Conservation (phyloP, 2,888 invertebrate genomes). For the Cephus sareptanus region DNA sequence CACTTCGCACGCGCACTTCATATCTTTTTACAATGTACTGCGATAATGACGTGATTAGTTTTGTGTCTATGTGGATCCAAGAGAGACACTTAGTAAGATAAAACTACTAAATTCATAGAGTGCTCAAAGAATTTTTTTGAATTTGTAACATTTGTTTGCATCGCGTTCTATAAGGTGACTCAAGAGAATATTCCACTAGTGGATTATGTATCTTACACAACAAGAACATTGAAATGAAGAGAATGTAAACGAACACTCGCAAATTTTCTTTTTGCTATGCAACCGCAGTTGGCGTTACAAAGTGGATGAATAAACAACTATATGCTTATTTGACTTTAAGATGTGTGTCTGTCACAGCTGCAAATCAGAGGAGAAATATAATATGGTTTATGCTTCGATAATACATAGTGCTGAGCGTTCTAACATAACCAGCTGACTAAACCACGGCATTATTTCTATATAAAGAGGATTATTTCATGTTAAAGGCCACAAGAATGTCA, state of each 20-base stretch:
- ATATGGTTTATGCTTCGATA: background rate
- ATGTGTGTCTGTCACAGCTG: background rate
- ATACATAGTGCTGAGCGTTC: background rate
- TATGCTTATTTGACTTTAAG: background rate
- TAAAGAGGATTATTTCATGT: background rate
- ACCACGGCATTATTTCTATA: background rate
- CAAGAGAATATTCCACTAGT: background rate
- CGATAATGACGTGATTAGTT: background rate
- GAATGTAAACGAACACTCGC: background rate
- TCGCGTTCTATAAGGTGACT: background rate
- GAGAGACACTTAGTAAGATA: background rate
- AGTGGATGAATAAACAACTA: background rate
- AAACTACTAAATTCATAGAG: background rate
- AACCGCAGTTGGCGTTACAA: background rate
- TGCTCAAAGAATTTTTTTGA: background rate
- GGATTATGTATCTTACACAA: background rate
- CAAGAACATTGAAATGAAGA: background rate
- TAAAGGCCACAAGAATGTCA: background rate
- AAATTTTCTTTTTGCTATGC: background rate
- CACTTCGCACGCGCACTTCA: background rate
- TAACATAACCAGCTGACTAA: background rate
- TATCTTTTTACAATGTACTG: background rate
- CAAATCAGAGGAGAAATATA: background rate
- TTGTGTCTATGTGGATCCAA: background rate
- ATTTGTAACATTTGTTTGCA: background rate